These are phyloP conservation scores for Amphipoea lucens DNA, from an alignment of 2,888 invertebrate species.

Conservation along the genomic window DNA sequence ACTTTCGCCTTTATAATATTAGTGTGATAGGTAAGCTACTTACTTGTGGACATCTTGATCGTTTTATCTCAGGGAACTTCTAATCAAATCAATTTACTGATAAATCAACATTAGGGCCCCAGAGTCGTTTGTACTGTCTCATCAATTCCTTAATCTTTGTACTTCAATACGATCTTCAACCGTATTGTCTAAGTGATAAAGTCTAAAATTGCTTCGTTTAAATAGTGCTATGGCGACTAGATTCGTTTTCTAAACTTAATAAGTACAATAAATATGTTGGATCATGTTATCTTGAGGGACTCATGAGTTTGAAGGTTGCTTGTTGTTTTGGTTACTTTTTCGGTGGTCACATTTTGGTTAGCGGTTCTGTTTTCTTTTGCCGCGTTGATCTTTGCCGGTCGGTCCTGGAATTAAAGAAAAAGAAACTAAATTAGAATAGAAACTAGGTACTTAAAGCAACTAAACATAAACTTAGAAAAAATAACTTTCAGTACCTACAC, in stretches of 20 bases:
- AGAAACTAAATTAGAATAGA: constrained; percentile 45
- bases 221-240: constrained; percentile 89
- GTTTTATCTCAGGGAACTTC: constrained; percentile 78
- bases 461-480: not conserved
- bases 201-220: constrained; percentile 85
- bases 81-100: constrained; percentile 85
- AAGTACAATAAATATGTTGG: constrained; percentile 86
- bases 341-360: constrained; percentile 88
- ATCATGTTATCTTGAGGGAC: constrained; percentile 87
- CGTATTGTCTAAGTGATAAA: constrained; percentile 74
- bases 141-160: constrained; percentile 80
- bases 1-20: too few species aligned
- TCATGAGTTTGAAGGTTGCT: constrained; percentile 84
- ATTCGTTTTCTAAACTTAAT: constrained; percentile 86
- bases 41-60: constrained; percentile 86
- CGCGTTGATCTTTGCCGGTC: constrained; percentile 68
- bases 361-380: constrained; percentile 69
- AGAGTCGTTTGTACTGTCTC: constrained; percentile 82
- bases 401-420: constrained; percentile 79
- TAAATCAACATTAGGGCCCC: constrained; percentile 87
- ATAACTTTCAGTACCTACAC: not conserved
- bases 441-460: not conserved
- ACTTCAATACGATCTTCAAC: constrained; percentile 75
- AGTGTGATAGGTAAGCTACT: constrained; percentile 69
- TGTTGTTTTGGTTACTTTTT: constrained; percentile 79